phyloP scores from a whole-genome alignment of 2,888 invertebrate species.

The Fabriciana adippe region DNA sequence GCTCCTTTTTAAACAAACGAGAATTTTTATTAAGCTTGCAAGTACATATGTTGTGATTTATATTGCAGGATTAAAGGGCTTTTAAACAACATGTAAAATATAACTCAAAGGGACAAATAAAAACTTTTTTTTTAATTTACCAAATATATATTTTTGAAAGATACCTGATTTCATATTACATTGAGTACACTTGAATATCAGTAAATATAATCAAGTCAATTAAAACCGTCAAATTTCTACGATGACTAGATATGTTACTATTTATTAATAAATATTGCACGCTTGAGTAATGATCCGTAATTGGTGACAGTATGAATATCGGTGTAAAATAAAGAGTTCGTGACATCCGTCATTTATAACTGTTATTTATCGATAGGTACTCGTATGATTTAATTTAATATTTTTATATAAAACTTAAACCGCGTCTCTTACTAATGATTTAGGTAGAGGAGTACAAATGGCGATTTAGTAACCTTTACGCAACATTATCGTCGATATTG shows the following conservation, averaged over 20 bases:
- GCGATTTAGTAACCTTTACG: no score
- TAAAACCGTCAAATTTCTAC: slow-evolving; percentile 24
- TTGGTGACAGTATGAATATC: slow-evolving; percentile 72
- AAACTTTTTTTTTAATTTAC: not conserved
- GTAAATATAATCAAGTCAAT: not conserved
- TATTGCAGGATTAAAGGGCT: slow-evolving; percentile 14
- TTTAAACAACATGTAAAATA: not conserved
- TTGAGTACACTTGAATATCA: no score
- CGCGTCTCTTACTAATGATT: not conserved
- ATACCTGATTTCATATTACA: no score
- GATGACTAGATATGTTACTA: slow-evolving; percentile 34
- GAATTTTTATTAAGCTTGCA: slow-evolving; percentile 30
- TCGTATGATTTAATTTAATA: not conserved
- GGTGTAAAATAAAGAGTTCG: slow-evolving; percentile 69
- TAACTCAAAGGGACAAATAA: not conserved
- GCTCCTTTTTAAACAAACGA: slow-evolving; percentile 32
- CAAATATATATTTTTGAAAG: no score
- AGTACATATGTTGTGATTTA: slow-evolving; percentile 26
- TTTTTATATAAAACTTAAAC: not conserved
- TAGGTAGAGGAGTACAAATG: not conserved
- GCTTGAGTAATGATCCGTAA: slow-evolving; percentile 74
- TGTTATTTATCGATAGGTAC: slow-evolving; percentile 49
- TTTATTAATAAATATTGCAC: slow-evolving; percentile 72
- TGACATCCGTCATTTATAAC: slow-evolving; percentile 74
- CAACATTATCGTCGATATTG: no score